These are phyloP conservation scores for Polydrusus cervinus DNA, from an alignment of 2,888 invertebrate species.

Conservation along the genomic window DNA sequence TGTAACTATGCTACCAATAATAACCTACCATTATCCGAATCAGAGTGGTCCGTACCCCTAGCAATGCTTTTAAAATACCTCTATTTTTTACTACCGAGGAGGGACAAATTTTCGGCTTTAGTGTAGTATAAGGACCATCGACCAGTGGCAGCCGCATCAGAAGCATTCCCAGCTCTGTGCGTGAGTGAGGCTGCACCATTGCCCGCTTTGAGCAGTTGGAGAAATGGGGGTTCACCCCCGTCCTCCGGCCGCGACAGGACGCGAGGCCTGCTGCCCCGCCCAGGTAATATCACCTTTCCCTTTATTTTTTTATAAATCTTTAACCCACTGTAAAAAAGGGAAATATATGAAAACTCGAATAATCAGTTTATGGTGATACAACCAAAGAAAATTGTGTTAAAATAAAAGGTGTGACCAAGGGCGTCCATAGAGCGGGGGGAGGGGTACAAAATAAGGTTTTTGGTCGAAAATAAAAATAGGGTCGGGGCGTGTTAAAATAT, in stretches of 20 bases:
- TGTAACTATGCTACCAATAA: neutral
- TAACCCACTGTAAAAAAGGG: neutral
- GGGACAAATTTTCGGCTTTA: slow-evolving; percentile 19
- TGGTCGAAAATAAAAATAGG: too few relatives aligned
- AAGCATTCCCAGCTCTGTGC: slow-evolving; percentile 29
- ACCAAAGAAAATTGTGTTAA: too few relatives aligned
- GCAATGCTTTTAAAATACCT: slow-evolving; percentile 24
- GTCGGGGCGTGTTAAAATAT: too few relatives aligned
- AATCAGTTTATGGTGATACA: too few relatives aligned
- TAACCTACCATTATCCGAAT: neutral
- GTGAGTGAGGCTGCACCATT: slow-evolving; percentile 85
- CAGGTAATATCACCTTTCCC: slow-evolving; percentile 75
- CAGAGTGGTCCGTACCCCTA: slow-evolving; percentile 22
- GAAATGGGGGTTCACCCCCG: slow-evolving; percentile 98
- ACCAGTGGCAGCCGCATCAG: slow-evolving; percentile 10
- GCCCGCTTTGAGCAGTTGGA: slow-evolving; percentile 98
- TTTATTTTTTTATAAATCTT: neutral
- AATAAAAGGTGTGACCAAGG: too few relatives aligned
- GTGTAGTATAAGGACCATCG: slow-evolving; percentile 18
- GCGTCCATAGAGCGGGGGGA: too few relatives aligned
- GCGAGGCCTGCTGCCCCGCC: slow-evolving; percentile 87
- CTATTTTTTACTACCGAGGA: slow-evolving; percentile 16
- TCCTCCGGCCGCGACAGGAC: slow-evolving; percentile 97
- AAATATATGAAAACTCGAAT: too few relatives aligned
- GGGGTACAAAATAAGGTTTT: too few relatives aligned